Conservation (phyloP, 1,140 invertebrate species). For the Bombus difficillimus region DNA sequence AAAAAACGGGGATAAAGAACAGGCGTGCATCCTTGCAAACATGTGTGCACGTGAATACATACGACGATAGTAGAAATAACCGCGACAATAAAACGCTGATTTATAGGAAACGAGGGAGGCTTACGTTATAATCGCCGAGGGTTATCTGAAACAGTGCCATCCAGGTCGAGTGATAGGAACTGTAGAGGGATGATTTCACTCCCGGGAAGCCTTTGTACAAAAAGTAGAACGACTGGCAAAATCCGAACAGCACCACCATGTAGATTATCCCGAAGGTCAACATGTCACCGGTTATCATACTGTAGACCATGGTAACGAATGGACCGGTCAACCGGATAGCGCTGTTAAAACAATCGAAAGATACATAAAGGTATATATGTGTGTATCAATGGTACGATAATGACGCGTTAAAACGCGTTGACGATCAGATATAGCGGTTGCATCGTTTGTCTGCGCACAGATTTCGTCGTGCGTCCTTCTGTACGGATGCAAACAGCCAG, state of each 20-base stretch:
- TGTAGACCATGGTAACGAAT: constrained; percentile 99
- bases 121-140: constrained; percentile 98
- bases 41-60: neutral
- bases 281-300: constrained; percentile 99
- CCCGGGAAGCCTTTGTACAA: constrained; percentile 96
- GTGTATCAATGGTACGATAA: neutral
- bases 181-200: constrained; percentile 90
- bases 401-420: constrained; percentile 8
- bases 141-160: constrained; percentile 99
- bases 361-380: constrained; percentile 10
- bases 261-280: constrained; percentile 98
- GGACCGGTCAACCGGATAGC: constrained; percentile 96
- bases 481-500: neutral
- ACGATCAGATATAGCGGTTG: neutral
- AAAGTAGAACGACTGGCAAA: constrained; percentile 98
- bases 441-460: neutral
- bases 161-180: constrained; percentile 95
- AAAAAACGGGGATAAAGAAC: neutral
- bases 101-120: constrained; percentile 62
- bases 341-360: constrained; percentile 83
- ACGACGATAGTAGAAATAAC: neutral
- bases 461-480: neutral
- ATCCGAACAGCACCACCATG: constrained; percentile 95
- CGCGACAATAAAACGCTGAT: constrained; percentile 48
- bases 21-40: neutral